phyloP scores from a whole-genome alignment of 2,797 vertebrate genomes.

The Knipowitschia caucasica region DNA sequence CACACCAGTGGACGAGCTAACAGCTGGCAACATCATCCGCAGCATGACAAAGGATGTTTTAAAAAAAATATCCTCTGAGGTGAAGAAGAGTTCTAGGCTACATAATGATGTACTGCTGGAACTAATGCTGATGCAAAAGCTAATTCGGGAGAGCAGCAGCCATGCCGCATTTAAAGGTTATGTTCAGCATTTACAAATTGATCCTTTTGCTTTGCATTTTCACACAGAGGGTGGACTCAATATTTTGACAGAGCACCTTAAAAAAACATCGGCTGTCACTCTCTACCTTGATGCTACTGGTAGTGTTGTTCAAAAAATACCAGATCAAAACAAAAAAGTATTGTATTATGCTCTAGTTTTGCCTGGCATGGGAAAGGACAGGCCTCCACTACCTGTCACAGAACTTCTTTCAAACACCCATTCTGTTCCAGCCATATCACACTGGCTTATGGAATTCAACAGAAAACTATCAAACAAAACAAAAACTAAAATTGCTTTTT shows the following conservation, averaged over 20 bases:
- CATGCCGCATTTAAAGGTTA: not conserved
- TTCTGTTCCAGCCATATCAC: not conserved
- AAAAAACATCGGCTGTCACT: not conserved
- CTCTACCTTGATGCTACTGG: not conserved
- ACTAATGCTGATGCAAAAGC: not conserved
- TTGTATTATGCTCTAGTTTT: not conserved
- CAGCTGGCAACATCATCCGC: not conserved
- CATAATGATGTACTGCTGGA: not conserved
- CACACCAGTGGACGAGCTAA: not conserved
- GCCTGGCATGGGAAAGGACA: not conserved
- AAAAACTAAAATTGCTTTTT: not conserved
- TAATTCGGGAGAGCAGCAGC: no score
- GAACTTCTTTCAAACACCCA: not conserved
- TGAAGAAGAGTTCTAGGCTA: not conserved
- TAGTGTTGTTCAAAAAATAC: not conserved
- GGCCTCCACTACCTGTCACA: not conserved
- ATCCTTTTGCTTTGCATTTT: not conserved
- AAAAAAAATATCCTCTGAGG: conserved; percentile 12
- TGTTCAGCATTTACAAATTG: not conserved
- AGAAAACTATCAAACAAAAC: not conserved
- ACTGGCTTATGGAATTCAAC: not conserved
- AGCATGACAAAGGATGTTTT: no score
- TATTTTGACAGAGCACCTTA: not conserved
- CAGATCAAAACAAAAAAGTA: not conserved
- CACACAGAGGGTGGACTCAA: not conserved